Base-by-base conservation (phyloP, 2,888 invertebrate genomes). In the Eubasilissa splendida region DNA sequence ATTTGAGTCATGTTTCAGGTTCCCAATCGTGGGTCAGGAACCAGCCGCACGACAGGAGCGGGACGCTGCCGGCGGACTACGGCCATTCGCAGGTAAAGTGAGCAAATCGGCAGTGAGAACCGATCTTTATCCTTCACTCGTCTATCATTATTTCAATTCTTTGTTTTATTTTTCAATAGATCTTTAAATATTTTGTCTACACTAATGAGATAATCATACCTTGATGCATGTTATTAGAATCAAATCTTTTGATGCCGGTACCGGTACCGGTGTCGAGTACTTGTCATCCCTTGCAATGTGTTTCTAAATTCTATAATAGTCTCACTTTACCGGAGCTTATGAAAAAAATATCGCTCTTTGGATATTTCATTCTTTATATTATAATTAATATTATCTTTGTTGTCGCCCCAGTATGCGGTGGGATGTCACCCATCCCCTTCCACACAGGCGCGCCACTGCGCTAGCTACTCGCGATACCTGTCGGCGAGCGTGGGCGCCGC, bases 381-480 rank as follows among this genome's bases (percentile, higher is more conserved):
- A 22, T 22, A 22, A 22, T 22, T 22, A 22, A 22, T 22, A n/a
- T 66, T 22, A 7, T 8, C n/a, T 58, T 31, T 63, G 14, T 52
- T 76, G 52, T 65, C 4, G 11, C 52, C 53, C 66, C 54, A 56
- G 22, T 50, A 56, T 31, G 14, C 66, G 11, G 50, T 12, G 9
- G 58, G 59, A 2, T 68, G 66, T 14, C 79, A 74, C 4, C 66
- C 79, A 0, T 70, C 52, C 42, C 80, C 76, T 3, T 71, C 77
- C 5, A 53, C 74, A 1, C 74, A 71, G 14, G 56, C 60, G 33
- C 65, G 77, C 11, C 85, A 85, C 0, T 85, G 86, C 4, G 79
- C 73, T 22, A 82, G 78, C 54, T 84, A 84, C 76, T 82, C 84
- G n/a, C 79, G 81, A 8, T 84, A 84, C 76, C 70, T 84, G 65